Base-by-base conservation (phyloP, 2,888 invertebrate genomes). In the Coecobrya sp. region DNA sequence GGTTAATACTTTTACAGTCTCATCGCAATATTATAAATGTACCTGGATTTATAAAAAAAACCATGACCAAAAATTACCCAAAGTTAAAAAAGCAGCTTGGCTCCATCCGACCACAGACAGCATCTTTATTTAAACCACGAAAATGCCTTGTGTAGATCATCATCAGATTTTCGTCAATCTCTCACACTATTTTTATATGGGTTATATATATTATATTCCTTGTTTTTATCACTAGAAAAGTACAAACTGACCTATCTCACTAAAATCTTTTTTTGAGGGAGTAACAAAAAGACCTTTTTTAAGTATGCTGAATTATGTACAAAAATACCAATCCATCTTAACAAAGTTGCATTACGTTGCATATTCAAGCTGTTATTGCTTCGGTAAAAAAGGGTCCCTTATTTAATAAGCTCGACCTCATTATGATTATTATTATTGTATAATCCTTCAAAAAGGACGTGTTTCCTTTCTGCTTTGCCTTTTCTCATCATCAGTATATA, bases 341-440 rank as follows among this genome's bases (percentile, higher is more conserved):
- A 76, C 76, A 90, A 89, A 59, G 76, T 90, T 90, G 90, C 90
- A 90, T 90, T 90, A 90, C 85, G 85, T 90, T 90, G 90, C 90
- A 90, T 90, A 90, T 90, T 85, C 90, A 90, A 52, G 42, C 82
- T 82, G 62, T 82, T 82, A 82, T 82, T 82, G 62, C 19, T 55
- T 70, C 30, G 25, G 27, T 62, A 45, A 87, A 45, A 85, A 89
- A 76, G 52, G 90, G 73, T 85, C 85, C 62, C 76, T 85, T 85
- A 85, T 90, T 90, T 90, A 85, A 90, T 90, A 90, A 90, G 84
- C 85, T 85, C 90, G 90, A 90, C 90, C 90, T 90, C 90, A 90
- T 90, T 90, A 90, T 73, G 73, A 90, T 89, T 84, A 90, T 90
- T 90, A 90, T 85, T 85, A 90, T 89, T 89, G 68, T 84, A 84